phyloP scores from a whole-genome alignment of 2,113 vertebrate species.

The Diadophis punctatus region DNA sequence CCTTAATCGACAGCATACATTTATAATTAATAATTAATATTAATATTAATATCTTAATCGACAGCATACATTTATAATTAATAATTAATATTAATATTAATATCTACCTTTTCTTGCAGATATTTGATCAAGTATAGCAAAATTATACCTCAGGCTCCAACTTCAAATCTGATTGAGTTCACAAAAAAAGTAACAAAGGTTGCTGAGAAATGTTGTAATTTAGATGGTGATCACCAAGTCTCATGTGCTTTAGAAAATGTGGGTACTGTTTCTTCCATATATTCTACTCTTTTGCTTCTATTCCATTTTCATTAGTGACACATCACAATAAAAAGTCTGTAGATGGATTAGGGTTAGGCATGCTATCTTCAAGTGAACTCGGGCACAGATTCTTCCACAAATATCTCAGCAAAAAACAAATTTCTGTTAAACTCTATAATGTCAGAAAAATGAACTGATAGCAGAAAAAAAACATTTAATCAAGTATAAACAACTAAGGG shows the following conservation, averaged over 20 bases:
- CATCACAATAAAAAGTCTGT: too few relatives aligned
- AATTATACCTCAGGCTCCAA: background rate
- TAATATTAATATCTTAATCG: too few relatives aligned
- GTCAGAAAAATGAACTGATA: too few relatives aligned
- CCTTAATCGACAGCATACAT: background rate
- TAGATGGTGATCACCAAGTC: background rate
- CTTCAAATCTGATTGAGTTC: background rate
- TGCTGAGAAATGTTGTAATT: background rate
- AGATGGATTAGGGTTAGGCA: too few relatives aligned
- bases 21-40: too few relatives aligned
- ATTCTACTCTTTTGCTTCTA: background rate
- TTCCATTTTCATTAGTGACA: background rate
- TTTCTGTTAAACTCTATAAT: background rate
- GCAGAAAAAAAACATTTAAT: too few relatives aligned
- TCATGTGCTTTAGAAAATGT: background rate
- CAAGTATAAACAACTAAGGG: too few relatives aligned
- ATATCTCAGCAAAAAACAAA: background rate
- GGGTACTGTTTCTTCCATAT: background rate
- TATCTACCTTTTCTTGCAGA: constrained; percentile 13
- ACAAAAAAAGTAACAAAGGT: accelerated
- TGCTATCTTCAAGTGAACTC: background rate
- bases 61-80: too few relatives aligned
- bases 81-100: too few relatives aligned
- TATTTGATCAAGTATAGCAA: constrained; percentile 37
- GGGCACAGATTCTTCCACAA: background rate